Evolutionary conservation across 2,797 vertebrate genomes (phyloP).

Genomic region (Fistularia commersonii): DNA sequence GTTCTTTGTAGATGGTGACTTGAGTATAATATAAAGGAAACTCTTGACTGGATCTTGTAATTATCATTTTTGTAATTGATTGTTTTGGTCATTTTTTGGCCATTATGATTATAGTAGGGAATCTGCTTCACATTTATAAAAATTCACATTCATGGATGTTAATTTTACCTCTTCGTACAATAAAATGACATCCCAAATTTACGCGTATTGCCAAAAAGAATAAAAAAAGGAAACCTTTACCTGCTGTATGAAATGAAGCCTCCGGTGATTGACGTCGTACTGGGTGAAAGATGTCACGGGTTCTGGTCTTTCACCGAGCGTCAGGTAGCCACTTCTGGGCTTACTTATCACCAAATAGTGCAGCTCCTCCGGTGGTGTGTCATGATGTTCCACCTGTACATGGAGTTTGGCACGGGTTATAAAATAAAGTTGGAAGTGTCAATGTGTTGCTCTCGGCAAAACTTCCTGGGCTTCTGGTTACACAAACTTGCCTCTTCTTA

Average conservation of each 20-base stretch:
- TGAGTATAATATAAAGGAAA: no score
- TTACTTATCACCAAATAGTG: constrained; percentile 81
- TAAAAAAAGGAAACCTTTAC: constrained; percentile 23
- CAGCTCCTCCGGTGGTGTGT: constrained; percentile 83
- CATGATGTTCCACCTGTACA: constrained; percentile 79
- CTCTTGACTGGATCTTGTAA: no score
- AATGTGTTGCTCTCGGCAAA: no score
- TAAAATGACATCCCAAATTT: not conserved
- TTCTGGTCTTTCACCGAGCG: constrained; percentile 73
- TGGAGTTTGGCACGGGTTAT: not conserved
- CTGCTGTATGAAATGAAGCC: constrained; percentile 84
- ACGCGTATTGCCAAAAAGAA: not conserved
- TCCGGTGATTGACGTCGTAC: constrained; percentile 79
- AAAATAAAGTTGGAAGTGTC: not conserved
- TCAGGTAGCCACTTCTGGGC: constrained; percentile 85
- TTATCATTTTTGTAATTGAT: no score
- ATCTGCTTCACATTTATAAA: no score
- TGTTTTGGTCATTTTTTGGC: no score
- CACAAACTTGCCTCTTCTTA: no score
- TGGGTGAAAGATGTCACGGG: constrained; percentile 83
- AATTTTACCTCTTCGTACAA: no score
- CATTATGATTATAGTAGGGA: no score
- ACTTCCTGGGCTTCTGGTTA: no score
- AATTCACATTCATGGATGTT: no score
- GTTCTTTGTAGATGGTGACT: no score